Conservation (phyloP, 2,797 vertebrate genomes). For the Poeciliopsis presidionis region DNA sequence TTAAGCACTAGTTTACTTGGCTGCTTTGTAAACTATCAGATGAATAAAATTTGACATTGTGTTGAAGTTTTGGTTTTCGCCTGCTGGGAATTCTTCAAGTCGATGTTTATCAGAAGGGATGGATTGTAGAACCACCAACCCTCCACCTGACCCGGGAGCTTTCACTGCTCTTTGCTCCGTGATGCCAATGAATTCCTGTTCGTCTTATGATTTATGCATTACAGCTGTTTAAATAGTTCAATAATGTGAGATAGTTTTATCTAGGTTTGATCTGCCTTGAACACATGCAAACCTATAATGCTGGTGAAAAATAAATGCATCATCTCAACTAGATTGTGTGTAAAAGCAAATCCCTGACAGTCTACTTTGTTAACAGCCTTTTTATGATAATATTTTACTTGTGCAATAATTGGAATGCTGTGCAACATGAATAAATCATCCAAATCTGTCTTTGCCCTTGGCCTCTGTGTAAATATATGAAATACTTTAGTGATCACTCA, state of each 20-base stretch:
- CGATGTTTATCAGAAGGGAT: not conserved
- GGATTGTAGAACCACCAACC: not conserved
- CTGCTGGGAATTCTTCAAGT: not conserved
- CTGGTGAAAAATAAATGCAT: not conserved
- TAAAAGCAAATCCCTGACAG: slow-evolving; percentile 9
- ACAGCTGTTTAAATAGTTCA: not conserved
- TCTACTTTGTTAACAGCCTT: not conserved
- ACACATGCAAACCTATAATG: not conserved
- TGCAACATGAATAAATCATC: slow-evolving; percentile 11
- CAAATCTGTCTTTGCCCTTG: not conserved
- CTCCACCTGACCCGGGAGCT: not conserved
- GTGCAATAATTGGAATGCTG: not conserved
- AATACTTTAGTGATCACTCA: slow-evolving; percentile 2
- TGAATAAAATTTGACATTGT: no score
- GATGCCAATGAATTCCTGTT: not conserved
- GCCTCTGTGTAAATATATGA: slow-evolving; percentile 4
- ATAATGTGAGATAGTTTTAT: not conserved
- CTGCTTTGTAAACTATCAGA: no score
- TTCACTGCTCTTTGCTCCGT: not conserved
- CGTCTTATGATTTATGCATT: not conserved
- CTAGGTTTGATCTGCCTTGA: not conserved
- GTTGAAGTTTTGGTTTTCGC: no score
- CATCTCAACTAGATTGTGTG: not conserved
- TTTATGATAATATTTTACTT: slow-evolving; percentile 3
- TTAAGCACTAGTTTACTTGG: no score